These are phyloP conservation scores for Gymnothorax javanicus DNA, from an alignment of 2,797 vertebrate species.

Conservation along the genomic window DNA sequence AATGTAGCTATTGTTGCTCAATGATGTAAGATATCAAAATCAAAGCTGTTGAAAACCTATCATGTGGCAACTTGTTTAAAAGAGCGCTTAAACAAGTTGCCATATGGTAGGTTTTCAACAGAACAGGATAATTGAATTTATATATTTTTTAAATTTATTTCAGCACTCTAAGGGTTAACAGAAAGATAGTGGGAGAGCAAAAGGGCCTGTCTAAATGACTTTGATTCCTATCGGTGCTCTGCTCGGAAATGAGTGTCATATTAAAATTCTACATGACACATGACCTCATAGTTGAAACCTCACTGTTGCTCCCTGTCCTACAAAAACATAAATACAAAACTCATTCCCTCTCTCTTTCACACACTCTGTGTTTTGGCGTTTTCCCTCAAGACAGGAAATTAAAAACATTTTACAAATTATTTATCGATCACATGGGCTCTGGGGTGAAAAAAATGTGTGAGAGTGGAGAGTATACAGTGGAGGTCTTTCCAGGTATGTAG, in stretches of 20 bases:
- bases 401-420: slow-evolving; percentile 55
- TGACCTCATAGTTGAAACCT: slow-evolving; percentile 46
- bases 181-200: neutral
- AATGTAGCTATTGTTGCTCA: no score
- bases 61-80: no score
- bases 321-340: slow-evolving; percentile 56
- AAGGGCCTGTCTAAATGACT: slow-evolving; percentile 29
- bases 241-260: slow-evolving; percentile 55
- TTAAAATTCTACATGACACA: slow-evolving; percentile 54
- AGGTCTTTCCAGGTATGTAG: slow-evolving; percentile 34
- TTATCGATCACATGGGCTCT: slow-evolving; percentile 45
- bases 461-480: neutral
- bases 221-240: slow-evolving; percentile 50
- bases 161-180: neutral
- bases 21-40: no score
- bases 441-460: slow-evolving; percentile 45
- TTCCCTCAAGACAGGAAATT: slow-evolving; percentile 55
- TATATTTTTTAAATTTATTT: no score
- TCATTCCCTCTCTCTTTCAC: slow-evolving; percentile 28
- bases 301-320: slow-evolving; percentile 32
- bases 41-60: no score
- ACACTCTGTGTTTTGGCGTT: slow-evolving; percentile 15
- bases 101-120: no score
- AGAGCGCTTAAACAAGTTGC: no score
- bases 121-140: no score